Evolutionary conservation across 2,888 invertebrate genomes (phyloP).

Genomic region (Panzeria rudis): DNA sequence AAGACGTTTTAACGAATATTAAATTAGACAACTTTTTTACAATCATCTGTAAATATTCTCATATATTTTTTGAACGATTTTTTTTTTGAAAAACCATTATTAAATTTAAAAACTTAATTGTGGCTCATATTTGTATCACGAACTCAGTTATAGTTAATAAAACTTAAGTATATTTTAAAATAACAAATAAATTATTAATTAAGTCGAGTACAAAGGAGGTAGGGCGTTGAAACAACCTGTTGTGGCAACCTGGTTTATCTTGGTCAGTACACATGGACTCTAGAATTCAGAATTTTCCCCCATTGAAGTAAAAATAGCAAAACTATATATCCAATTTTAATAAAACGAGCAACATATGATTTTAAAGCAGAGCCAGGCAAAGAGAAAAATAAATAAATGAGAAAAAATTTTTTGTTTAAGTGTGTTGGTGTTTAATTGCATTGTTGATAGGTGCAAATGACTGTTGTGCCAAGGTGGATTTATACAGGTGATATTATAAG

Average conservation of each 20-base stretch:
- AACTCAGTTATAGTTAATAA: slow-evolving; percentile 9
- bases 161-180: not conserved
- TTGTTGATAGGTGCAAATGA: too few relatives aligned
- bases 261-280: too few relatives aligned
- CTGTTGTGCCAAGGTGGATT: too few relatives aligned
- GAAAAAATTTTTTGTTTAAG: too few relatives aligned
- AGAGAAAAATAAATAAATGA: too few relatives aligned
- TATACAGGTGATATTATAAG: too few relatives aligned
- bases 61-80: slow-evolving; percentile 19
- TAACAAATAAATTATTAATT: not conserved
- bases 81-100: not conserved
- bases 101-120: slow-evolving; percentile 1
- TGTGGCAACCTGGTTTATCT: not conserved
- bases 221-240: not conserved
- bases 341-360: too few relatives aligned
- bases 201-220: not conserved
- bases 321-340: too few relatives aligned
- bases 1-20: slow-evolving; percentile 41
- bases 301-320: too few relatives aligned
- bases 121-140: not conserved
- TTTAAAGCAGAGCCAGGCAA: too few relatives aligned
- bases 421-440: too few relatives aligned
- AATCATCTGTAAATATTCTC: slow-evolving; percentile 52
- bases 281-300: too few relatives aligned
- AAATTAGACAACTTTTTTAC: slow-evolving; percentile 27